A percentile compares a stretch with the other conserved stretches of the same genome.
Conservation (phyloP, 2,888 invertebrate species). For the Lymantria dispar region DNA sequence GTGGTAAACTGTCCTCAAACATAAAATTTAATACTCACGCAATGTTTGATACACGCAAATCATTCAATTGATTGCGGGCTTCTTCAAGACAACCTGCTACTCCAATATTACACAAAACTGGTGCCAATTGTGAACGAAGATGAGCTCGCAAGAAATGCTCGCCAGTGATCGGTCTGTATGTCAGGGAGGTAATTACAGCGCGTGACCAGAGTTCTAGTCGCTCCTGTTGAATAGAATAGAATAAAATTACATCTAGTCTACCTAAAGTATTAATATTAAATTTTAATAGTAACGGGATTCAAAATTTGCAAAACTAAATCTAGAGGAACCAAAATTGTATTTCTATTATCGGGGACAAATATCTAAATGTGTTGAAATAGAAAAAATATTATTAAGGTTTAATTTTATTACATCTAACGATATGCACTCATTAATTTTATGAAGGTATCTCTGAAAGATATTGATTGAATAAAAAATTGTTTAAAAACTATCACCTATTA, state of each 20-base stretch:
- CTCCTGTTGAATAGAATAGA: conserved; percentile 30
- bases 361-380: too few relatives aligned
- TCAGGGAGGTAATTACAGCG: conserved; percentile 44
- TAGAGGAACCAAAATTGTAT: too few relatives aligned
- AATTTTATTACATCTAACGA: too few relatives aligned
- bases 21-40: conserved; percentile 43
- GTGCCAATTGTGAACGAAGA: conserved; percentile 62
- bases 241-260: too few relatives aligned
- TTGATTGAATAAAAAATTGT: not conserved
- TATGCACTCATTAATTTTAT: too few relatives aligned
- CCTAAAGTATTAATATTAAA: too few relatives aligned
- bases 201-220: conserved; percentile 50
- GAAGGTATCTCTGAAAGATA: too few relatives aligned
- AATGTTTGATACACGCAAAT: conserved; percentile 21
- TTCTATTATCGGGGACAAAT: too few relatives aligned
- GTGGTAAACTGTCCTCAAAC: too few relatives aligned
- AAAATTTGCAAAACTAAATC: too few relatives aligned
- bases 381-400: too few relatives aligned
- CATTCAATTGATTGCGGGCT: conserved; percentile 47
- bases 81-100: conserved; percentile 41
- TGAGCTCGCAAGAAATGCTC: conserved; percentile 66
- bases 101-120: conserved; percentile 52
- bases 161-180: conserved; percentile 38
- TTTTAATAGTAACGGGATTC: too few relatives aligned
- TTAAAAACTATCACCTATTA: not conserved